Percentiles rank a stretch among this genome's conserved stretches.
phyloP scores from a whole-genome alignment of 53 echinoderm and acorn worm species.

The Mesocentrotus franciscanus region DNA sequence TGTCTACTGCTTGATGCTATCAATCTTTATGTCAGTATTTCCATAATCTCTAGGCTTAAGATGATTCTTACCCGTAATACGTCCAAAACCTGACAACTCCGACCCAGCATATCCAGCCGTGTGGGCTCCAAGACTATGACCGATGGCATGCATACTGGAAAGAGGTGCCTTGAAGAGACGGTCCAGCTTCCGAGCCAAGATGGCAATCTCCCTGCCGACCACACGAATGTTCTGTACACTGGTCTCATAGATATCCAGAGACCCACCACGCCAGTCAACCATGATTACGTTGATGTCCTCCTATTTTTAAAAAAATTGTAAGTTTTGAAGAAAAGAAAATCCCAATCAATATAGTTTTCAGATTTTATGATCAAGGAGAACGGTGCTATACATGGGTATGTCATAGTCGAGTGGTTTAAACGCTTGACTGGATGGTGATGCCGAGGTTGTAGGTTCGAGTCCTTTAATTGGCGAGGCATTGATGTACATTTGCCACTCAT shows the following conservation, averaged over 20 bases:
- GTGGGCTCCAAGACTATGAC: conserved; percentile 86
- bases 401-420: too few species aligned
- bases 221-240: conserved; percentile 84
- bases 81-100: conserved; percentile 69
- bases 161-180: conserved; percentile 11
- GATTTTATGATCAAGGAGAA: too few species aligned
- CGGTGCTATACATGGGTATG: too few species aligned
- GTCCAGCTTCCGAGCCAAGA: conserved; percentile 58
- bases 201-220: conserved; percentile 76
- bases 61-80: conserved; percentile 78
- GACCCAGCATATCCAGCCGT: conserved; percentile 87
- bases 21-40: background rate
- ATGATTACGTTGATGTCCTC: conserved; percentile 75
- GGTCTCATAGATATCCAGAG: conserved; percentile 74
- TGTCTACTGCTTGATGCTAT: too few species aligned
- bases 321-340: too few species aligned
- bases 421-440: too few species aligned
- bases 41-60: background rate
- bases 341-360: too few species aligned
- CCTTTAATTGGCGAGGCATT: too few species aligned
- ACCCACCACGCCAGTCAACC: conserved; percentile 82
- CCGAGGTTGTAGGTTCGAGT: too few species aligned
- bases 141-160: conserved; percentile 75
- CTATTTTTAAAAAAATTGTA: conserved; percentile 27
- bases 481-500: too few species aligned